These are phyloP conservation scores for Lipophrys pholis DNA, from an alignment of 2,113 vertebrate species.

Conservation along the genomic window DNA sequence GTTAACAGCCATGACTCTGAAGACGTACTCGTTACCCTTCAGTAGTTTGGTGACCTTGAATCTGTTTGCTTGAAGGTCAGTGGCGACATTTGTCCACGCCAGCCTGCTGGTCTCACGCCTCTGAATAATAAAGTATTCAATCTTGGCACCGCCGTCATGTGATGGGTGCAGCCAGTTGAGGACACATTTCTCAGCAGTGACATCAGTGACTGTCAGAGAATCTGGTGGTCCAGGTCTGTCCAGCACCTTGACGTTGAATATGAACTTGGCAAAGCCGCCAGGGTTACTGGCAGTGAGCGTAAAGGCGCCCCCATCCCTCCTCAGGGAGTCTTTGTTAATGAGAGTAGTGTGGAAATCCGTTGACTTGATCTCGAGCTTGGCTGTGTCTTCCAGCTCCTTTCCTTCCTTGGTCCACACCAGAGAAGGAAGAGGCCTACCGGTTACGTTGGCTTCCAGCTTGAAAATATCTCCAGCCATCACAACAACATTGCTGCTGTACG, in stretches of 20 bases:
- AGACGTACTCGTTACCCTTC: constrained; percentile 97
- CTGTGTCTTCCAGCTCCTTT: constrained; percentile 93
- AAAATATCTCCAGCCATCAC: constrained; percentile 96
- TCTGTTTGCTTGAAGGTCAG: constrained; percentile 93
- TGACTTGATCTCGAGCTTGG: constrained; percentile 93
- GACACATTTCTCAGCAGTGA: constrained; percentile 95
- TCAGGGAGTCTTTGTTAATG: constrained; percentile 91
- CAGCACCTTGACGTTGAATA: constrained; percentile 95
- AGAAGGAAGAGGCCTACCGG: constrained; percentile 91
- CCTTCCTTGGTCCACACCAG: constrained; percentile 96
- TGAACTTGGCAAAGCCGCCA: constrained; percentile 96
- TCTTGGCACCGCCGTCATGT: constrained; percentile 96
- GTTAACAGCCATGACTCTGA: constrained; percentile 99
- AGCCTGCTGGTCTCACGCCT: constrained; percentile 97
- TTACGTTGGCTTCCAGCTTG: constrained; percentile 92
- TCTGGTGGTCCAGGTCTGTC: constrained; percentile 97
- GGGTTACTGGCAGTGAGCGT: constrained; percentile 94
- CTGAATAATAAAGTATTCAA: constrained; percentile 95
- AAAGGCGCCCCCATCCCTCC: constrained; percentile 92
- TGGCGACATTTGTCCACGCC: constrained; percentile 95
- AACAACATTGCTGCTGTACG: constrained; percentile 89
- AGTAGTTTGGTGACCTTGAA: constrained; percentile 96
- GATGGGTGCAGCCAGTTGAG: constrained; percentile 94
- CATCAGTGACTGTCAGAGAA: constrained; percentile 89
- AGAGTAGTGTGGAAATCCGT: constrained; percentile 92